These are phyloP conservation scores for Mizuhopecten yessoensis DNA, from an alignment of 1,140 invertebrate genomes.

Conservation along the genomic window DNA sequence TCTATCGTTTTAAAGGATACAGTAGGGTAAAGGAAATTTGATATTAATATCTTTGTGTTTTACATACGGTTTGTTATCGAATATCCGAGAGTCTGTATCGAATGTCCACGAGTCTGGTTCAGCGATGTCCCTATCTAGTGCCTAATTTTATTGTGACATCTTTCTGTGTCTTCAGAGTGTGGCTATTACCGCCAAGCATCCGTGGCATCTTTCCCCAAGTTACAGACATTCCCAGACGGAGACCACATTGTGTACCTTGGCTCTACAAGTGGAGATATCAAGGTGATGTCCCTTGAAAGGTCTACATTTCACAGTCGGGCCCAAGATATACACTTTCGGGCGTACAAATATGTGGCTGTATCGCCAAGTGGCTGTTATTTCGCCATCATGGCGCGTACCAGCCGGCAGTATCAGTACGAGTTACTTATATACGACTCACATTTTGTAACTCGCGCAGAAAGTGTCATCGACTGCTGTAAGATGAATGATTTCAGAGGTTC, in stretches of 20 bases:
- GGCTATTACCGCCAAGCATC: not conserved
- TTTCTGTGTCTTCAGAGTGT: conserved; percentile 54
- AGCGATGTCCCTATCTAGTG: too few species aligned
- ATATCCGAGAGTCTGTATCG: too few species aligned
- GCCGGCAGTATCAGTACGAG: conserved; percentile 31
- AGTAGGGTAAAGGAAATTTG: too few species aligned
- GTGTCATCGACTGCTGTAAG: conserved; percentile 34
- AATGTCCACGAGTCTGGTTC: too few species aligned
- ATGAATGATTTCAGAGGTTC: conserved; percentile 35
- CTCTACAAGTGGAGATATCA: not conserved
- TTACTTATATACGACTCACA: conserved; percentile 44
- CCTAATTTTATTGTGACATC: too few species aligned
- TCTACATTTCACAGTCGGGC: conserved; percentile 33
- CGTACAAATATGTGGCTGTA: conserved; percentile 46
- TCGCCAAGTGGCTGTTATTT: conserved; percentile 47
- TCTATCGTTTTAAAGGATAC: too few species aligned
- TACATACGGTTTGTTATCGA: too few species aligned
- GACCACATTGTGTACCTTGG: not conserved
- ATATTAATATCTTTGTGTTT: too few species aligned
- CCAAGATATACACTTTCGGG: conserved; percentile 12
- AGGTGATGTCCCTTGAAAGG: not conserved
- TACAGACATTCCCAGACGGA: conserved; percentile 53
- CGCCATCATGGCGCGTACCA: conserved; percentile 42
- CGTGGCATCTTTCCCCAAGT: conserved; percentile 46
- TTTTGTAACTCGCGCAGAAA: not conserved